Evolutionary conservation across 1,140 invertebrate genomes (phyloP).

Genomic region (Ceratoteleas bidentatus): DNA sequence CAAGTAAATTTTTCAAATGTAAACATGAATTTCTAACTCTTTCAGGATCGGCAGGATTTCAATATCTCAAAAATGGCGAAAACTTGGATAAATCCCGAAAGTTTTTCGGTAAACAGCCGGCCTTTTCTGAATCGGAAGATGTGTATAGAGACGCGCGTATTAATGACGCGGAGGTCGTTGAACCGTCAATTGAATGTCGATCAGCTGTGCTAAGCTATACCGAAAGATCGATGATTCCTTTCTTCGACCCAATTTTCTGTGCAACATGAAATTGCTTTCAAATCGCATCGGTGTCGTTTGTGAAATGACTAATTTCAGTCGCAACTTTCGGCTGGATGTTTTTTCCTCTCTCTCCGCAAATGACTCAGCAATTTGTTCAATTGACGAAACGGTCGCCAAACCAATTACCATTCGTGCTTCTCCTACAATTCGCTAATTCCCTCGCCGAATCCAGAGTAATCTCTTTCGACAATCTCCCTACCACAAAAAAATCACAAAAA

Average conservation of each 20-base stretch:
- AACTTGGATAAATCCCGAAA: too few relatives aligned
- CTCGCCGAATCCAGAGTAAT: too few relatives aligned
- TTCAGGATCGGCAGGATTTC: too few relatives aligned
- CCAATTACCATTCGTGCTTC: too few relatives aligned
- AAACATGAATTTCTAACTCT: too few relatives aligned
- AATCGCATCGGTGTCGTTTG: constrained; percentile 65
- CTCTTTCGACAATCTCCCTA: too few relatives aligned
- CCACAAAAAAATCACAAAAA: too few relatives aligned
- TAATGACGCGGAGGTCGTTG: constrained; percentile 58
- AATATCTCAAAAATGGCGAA: too few relatives aligned
- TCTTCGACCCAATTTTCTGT: constrained; percentile 72
- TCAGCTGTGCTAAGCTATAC: constrained; percentile 70
- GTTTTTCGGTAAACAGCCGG: too few relatives aligned
- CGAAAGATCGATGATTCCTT: constrained; percentile 73
- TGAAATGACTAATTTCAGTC: constrained; percentile 38
- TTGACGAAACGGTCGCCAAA: not conserved
- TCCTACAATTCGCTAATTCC: not conserved
- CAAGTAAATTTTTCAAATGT: too few relatives aligned
- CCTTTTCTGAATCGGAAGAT: not conserved
- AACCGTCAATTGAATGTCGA: constrained; percentile 66
- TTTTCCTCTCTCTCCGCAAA: not conserved
- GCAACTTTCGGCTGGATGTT: not conserved
- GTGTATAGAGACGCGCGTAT: constrained; percentile 45
- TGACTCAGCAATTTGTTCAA: not conserved
- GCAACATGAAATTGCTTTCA: constrained; percentile 69